These are phyloP conservation scores for Glyptemys insculpta DNA, from an alignment of 2,797 vertebrate genomes.

Conservation along the genomic window DNA sequence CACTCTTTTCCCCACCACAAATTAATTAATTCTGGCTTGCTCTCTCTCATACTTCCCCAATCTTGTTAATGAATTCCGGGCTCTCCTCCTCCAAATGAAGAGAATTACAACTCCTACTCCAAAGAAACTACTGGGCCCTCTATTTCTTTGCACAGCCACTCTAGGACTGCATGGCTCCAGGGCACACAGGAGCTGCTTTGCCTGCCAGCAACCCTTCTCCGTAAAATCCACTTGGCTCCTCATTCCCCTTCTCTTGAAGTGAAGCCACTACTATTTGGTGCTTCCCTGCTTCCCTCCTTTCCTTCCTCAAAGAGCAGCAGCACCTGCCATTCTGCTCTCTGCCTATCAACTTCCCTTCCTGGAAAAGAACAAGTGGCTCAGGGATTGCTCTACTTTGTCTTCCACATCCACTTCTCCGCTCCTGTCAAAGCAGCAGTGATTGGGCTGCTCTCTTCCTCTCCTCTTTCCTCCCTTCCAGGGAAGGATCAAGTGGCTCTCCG, in stretches of 20 bases:
- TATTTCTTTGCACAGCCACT: background rate
- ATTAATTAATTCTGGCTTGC: background rate
- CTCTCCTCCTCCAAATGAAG: background rate
- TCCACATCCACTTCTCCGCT: background rate
- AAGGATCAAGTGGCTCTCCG: no score
- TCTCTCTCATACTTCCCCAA: background rate
- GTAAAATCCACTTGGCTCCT: background rate
- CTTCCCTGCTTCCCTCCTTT: background rate
- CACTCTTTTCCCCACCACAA: background rate
- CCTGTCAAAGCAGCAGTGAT: background rate
- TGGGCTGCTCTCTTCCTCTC: no score
- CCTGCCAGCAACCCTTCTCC: background rate
- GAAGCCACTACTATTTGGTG: background rate
- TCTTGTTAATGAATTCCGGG: background rate
- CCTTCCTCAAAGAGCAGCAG: background rate
- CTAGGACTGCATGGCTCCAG: background rate
- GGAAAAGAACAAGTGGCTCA: background rate
- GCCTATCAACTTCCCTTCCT: background rate
- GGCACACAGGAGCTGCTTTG: background rate
- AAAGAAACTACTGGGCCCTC: background rate
- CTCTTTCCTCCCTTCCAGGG: no score
- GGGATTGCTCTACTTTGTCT: conserved; percentile 1
- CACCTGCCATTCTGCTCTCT: background rate
- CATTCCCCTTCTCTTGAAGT: background rate
- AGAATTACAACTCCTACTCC: background rate